phyloP scores from a whole-genome alignment of 2,888 invertebrate genomes.

The Clostera curtula region DNA sequence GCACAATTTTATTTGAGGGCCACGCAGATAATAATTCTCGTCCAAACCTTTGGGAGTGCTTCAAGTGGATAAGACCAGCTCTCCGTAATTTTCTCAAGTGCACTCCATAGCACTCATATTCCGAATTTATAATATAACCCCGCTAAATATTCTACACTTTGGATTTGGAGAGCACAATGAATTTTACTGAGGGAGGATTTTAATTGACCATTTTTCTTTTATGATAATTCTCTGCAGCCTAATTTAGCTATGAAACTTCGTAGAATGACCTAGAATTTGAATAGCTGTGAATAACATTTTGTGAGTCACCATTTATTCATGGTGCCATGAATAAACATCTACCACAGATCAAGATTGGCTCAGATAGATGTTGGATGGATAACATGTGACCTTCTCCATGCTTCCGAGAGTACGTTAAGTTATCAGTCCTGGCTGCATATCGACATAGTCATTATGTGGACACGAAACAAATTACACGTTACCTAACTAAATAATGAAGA shows the following conservation, averaged over 20 bases:
- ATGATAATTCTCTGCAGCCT: slow-evolving; percentile 1
- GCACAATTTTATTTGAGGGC: slow-evolving; percentile 32
- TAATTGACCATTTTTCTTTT: slow-evolving; percentile 27
- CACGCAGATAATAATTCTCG: slow-evolving; percentile 58
- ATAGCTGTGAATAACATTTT: not conserved
- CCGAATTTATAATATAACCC: slow-evolving; percentile 69
- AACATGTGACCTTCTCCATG: too few relatives aligned
- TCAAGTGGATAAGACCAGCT: slow-evolving; percentile 61
- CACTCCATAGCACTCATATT: slow-evolving; percentile 62
- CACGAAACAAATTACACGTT: too few relatives aligned
- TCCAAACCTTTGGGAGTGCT: slow-evolving; percentile 56
- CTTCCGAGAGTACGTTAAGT: too few relatives aligned
- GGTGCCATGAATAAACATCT: too few relatives aligned
- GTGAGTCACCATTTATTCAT: not conserved
- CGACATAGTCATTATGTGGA: too few relatives aligned
- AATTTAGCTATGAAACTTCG: too few relatives aligned
- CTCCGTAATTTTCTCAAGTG: slow-evolving; percentile 68
- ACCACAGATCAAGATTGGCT: too few relatives aligned
- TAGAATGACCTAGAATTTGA: not conserved
- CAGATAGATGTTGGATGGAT: too few relatives aligned
- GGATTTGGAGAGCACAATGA: too few relatives aligned
- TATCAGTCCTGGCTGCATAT: too few relatives aligned
- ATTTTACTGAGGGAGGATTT: slow-evolving; percentile 30
- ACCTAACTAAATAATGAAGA: too few relatives aligned
- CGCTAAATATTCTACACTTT: slow-evolving; percentile 52